phyloP scores from a whole-genome alignment of 2,797 vertebrate species.

The Urophycis tenuis region DNA sequence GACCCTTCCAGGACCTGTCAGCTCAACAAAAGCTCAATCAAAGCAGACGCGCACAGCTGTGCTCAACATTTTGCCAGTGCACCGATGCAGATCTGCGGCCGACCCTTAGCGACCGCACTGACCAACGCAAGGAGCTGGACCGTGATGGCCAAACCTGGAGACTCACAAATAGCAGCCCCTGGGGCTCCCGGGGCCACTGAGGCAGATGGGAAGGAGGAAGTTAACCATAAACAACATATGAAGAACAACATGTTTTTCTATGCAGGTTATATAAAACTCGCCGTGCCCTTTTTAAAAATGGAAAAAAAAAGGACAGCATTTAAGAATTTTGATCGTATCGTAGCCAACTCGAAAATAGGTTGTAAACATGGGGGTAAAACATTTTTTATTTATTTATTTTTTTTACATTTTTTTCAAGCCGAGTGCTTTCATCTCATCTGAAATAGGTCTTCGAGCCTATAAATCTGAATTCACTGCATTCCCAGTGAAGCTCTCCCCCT shows the following conservation, averaged over 20 bases:
- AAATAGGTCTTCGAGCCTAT: neutral
- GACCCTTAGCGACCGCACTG: conserved; percentile 38
- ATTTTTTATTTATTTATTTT: too few species aligned
- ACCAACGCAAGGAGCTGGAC: neutral
- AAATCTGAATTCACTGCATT: neutral
- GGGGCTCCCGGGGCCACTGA: neutral
- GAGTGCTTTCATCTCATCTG: neutral
- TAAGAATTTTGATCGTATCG: neutral
- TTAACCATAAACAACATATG: conserved; percentile 12
- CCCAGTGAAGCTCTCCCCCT: neutral
- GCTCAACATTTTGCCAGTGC: conserved; percentile 9
- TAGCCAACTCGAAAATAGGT: too few species aligned
- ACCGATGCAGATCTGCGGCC: conserved; percentile 18
- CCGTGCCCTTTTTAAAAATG: too few species aligned
- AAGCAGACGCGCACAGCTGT: conserved; percentile 24
- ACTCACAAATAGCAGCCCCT: conserved; percentile 8
- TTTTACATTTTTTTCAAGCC: neutral
- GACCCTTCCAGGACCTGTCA: neutral
- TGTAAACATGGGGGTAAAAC: neutral
- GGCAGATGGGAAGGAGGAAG: neutral
- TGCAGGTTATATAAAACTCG: neutral
- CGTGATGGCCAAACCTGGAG: conserved; percentile 5
- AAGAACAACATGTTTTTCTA: neutral
- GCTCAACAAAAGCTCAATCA: conserved; percentile 22
- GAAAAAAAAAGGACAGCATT: neutral